A percentile compares a stretch with the other conserved stretches of the same genome.
phyloP scores from a whole-genome alignment of 2,113 vertebrate species.

The Heterotilapia buettikoferi region DNA sequence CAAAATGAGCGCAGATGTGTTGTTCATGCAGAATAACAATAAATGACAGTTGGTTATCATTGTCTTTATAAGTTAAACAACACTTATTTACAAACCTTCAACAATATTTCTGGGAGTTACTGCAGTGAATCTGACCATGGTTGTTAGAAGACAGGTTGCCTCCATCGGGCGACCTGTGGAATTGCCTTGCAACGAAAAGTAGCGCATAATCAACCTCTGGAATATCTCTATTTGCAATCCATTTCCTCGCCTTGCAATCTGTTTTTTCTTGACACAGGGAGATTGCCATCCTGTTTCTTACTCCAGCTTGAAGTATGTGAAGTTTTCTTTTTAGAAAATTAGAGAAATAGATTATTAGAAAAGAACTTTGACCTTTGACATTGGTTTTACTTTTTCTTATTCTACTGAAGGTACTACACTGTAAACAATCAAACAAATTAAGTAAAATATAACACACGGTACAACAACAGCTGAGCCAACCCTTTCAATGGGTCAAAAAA shows the following conservation, averaged over 20 bases:
- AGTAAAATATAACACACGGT: background rate
- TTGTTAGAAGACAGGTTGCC: background rate
- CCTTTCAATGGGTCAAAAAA: background rate
- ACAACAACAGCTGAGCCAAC: accelerated
- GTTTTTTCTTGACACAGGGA: background rate
- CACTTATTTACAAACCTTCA: background rate
- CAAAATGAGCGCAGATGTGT: background rate
- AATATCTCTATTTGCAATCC: background rate
- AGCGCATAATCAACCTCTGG: background rate
- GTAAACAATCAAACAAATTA: background rate
- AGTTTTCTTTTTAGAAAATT: background rate
- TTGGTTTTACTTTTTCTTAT: background rate
- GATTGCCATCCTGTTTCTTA: background rate
- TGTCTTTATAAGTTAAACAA: background rate
- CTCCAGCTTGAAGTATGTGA: background rate
- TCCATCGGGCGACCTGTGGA: background rate
- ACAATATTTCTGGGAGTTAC: background rate
- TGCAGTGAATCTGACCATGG: background rate
- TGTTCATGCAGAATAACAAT: background rate
- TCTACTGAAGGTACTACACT: background rate
- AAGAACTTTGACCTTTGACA: background rate
- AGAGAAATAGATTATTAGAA: background rate
- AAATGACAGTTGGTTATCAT: background rate
- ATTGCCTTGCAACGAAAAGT: background rate
- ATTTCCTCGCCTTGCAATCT: background rate